A percentile compares a stretch with the other conserved stretches of the same genome.
Evolutionary conservation across 1,140 invertebrate species (phyloP).

Genomic region (Pseudomyrmex pallidus): DNA sequence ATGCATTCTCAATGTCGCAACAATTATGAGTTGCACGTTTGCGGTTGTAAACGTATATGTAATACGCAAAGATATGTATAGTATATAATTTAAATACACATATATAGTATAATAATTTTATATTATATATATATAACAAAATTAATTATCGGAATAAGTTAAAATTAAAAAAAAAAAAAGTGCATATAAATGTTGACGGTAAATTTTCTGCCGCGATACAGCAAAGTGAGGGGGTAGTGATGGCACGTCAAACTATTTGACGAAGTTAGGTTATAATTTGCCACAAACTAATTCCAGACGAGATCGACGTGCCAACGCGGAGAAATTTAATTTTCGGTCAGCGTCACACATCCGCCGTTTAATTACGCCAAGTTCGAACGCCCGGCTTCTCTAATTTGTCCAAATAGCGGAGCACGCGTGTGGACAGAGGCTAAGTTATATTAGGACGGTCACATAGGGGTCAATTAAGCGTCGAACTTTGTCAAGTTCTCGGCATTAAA

Average conservation of each 20-base stretch:
- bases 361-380: slow-evolving; percentile 62
- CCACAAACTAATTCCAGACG: slow-evolving; percentile 37
- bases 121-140: background rate
- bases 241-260: background rate
- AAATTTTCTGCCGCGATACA: slow-evolving; percentile 13
- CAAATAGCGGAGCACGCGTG: slow-evolving; percentile 54
- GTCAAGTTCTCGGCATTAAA: slow-evolving; percentile 47
- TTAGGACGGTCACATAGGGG: slow-evolving; percentile 36
- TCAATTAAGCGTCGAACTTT: slow-evolving; percentile 67
- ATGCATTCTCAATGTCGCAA: no score
- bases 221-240: background rate
- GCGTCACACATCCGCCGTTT: slow-evolving; percentile 46
- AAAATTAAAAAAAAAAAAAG: slow-evolving; percentile 10
- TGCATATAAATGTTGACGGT: slow-evolving; percentile 15
- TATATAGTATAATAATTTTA: no score
- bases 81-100: no score
- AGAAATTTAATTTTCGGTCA: slow-evolving; percentile 66
- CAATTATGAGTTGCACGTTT: no score
- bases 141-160: slow-evolving; percentile 34
- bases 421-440: slow-evolving; percentile 38
- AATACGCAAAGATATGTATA: no score
- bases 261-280: slow-evolving; percentile 37
- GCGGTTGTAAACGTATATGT: no score
- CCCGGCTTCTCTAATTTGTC: slow-evolving; percentile 61
- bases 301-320: slow-evolving; percentile 62